Conservation (phyloP, 2,888 invertebrate genomes). For the Apotomis betuletana region DNA sequence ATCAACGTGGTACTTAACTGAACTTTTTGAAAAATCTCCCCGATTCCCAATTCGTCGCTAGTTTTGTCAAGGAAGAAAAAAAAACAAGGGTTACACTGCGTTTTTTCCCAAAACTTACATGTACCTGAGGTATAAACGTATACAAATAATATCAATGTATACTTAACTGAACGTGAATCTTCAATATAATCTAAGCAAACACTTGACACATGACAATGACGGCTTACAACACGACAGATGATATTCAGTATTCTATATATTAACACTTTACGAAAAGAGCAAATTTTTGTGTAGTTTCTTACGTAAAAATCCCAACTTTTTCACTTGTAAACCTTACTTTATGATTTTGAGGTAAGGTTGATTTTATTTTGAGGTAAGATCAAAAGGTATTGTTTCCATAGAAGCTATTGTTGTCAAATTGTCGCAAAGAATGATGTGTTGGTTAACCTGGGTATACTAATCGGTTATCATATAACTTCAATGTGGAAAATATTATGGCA, state of each 20-base stretch:
- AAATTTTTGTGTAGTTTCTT: conserved; percentile 51
- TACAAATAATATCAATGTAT: neutral
- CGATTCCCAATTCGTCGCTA: no score
- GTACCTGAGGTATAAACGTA: no score
- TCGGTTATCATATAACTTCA: conserved; percentile 48
- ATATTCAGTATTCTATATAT: conserved; percentile 53
- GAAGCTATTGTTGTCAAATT: conserved; percentile 55
- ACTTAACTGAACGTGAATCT: conserved; percentile 56
- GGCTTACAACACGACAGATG: conserved; percentile 51
- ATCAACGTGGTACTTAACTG: no score
- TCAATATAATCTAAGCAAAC: conserved; percentile 49
- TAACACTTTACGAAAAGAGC: conserved; percentile 60
- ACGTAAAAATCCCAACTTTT: conserved; percentile 34
- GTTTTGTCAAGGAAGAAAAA: no score
- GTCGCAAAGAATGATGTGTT: conserved; percentile 62
- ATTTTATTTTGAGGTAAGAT: conserved; percentile 21
- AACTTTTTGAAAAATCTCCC: no score
- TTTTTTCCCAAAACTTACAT: no score
- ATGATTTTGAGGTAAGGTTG: conserved; percentile 20
- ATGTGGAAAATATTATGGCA: conserved; percentile 45
- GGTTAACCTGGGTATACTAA: conserved; percentile 57
- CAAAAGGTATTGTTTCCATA: conserved; percentile 46
- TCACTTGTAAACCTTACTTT: conserved; percentile 23
- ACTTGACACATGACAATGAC: conserved; percentile 64
- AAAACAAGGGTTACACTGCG: no score